Evolutionary conservation across 2,797 vertebrate species (phyloP).

Genomic region (Arnoldichthys spilopterus): DNA sequence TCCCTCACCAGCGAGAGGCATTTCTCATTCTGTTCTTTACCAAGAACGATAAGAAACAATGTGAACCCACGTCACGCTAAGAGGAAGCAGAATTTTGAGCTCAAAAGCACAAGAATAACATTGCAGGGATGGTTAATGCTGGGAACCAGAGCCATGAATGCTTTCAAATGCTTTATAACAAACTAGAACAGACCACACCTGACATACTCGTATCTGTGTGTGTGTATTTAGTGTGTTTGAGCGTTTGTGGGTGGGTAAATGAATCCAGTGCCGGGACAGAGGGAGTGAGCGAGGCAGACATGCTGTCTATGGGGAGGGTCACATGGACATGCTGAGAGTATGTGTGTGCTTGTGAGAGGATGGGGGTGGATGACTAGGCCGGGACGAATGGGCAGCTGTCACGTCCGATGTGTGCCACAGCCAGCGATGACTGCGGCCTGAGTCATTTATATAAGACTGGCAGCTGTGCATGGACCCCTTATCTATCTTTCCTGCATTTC

Average conservation of each 20-base stretch:
- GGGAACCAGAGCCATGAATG: background rate
- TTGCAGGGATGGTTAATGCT: background rate
- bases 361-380: conserved; percentile 34
- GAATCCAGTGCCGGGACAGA: conserved; percentile 6
- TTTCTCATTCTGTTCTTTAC: background rate
- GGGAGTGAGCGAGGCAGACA: background rate
- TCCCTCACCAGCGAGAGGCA: background rate
- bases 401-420: conserved; percentile 66
- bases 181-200: background rate
- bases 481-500: conserved; percentile 34
- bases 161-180: background rate
- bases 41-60: background rate
- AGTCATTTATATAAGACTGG: conserved; percentile 53
- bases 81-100: conserved; percentile 1
- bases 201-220: background rate
- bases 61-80: background rate
- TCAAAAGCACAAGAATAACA: conserved; percentile 8
- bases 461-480: conserved; percentile 49
- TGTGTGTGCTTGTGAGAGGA: conserved; percentile 18
- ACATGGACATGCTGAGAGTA: conserved; percentile 21
- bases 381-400: conserved; percentile 73
- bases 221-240: conserved; percentile 8
- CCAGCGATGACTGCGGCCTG: conserved; percentile 28
- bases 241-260: conserved; percentile 8
- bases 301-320: conserved; percentile 21